These are phyloP conservation scores for Drosophila leontia DNA, from an alignment of 1,140 invertebrate genomes.

Conservation along the genomic window DNA sequence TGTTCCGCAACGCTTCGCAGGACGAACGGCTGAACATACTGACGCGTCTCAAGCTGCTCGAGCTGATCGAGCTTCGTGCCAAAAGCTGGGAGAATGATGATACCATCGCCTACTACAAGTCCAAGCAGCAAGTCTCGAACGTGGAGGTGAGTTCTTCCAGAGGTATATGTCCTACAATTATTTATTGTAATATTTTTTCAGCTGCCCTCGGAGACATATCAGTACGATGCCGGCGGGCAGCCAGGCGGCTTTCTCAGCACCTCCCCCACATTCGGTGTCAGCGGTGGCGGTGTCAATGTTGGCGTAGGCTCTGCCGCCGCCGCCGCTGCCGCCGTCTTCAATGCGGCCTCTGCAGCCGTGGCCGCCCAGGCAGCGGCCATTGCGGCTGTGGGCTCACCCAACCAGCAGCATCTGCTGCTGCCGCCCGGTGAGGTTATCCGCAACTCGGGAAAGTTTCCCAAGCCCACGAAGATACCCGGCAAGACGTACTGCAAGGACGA, in stretches of 20 bases:
- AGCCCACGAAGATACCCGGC: constrained; percentile 94
- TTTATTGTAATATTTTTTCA: constrained; percentile 8
- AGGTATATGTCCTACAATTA: background rate
- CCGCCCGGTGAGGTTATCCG: constrained; percentile 93
- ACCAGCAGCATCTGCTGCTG: constrained; percentile 86
- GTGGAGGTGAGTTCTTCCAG: constrained; percentile 87
- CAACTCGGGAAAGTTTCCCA: constrained; percentile 93
- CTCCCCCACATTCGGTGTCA: constrained; percentile 84
- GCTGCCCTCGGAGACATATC: constrained; percentile 72
- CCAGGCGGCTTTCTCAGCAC: constrained; percentile 82
- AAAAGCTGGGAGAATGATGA: constrained; percentile 94
- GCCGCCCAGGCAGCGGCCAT: constrained; percentile 79
- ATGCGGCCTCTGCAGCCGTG: constrained; percentile 70
- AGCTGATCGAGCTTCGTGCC: constrained; percentile 94
- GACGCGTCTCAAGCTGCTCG: constrained; percentile 93
- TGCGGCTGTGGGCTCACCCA: constrained; percentile 77
- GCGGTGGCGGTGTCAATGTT: constrained; percentile 51
- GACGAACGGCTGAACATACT: constrained; percentile 92
- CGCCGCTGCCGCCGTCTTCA: constrained; percentile 70
- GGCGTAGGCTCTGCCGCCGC: constrained; percentile 45
- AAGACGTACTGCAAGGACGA: constrained; percentile 97
- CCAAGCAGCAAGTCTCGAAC: constrained; percentile 89
- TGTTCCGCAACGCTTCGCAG: constrained; percentile 94
- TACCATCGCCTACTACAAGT: constrained; percentile 92
- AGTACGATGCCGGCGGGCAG: constrained; percentile 69